A percentile compares a stretch with the other conserved stretches of the same genome.
phyloP scores from a whole-genome alignment of 1,140 invertebrate species.

The Coptotermes formosanus region DNA sequence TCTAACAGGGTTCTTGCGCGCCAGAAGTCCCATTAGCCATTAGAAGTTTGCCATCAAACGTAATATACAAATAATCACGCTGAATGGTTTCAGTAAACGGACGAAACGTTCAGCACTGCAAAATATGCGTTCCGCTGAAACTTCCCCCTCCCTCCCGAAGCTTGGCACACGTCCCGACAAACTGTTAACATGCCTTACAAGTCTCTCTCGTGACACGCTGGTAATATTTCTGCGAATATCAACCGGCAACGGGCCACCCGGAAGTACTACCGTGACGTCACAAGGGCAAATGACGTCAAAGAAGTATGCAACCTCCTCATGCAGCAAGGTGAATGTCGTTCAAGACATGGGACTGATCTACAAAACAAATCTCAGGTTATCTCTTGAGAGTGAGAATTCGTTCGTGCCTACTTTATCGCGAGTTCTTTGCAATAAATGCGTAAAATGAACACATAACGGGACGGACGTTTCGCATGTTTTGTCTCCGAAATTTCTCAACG shows the following conservation, averaged over 20 bases:
- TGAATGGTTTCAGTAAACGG: background rate
- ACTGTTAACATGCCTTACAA: slow-evolving; percentile 12
- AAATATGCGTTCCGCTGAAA: background rate
- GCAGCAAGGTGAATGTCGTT: background rate
- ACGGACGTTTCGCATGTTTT: too few species aligned
- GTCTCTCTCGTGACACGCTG: background rate
- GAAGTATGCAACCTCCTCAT: background rate
- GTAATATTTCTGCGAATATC: slow-evolving; percentile 8
- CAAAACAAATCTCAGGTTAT: background rate
- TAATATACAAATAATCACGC: background rate
- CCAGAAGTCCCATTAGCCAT: too few species aligned
- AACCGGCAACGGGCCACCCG: slow-evolving; percentile 9
- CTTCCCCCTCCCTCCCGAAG: background rate
- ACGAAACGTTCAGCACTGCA: background rate
- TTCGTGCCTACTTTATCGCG: too few species aligned
- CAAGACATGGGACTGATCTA: background rate
- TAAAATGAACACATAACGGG: too few species aligned
- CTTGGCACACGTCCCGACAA: background rate
- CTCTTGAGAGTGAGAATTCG: too few species aligned
- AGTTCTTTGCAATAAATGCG: too few species aligned
- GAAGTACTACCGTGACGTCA: slow-evolving; percentile 4
- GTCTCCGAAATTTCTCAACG: too few species aligned
- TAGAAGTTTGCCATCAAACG: background rate
- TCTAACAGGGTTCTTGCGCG: too few species aligned
- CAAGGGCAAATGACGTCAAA: slow-evolving; percentile 10